Evolutionary conservation across 2,888 invertebrate genomes (phyloP).

Genomic region (Osedax frankpressi): DNA sequence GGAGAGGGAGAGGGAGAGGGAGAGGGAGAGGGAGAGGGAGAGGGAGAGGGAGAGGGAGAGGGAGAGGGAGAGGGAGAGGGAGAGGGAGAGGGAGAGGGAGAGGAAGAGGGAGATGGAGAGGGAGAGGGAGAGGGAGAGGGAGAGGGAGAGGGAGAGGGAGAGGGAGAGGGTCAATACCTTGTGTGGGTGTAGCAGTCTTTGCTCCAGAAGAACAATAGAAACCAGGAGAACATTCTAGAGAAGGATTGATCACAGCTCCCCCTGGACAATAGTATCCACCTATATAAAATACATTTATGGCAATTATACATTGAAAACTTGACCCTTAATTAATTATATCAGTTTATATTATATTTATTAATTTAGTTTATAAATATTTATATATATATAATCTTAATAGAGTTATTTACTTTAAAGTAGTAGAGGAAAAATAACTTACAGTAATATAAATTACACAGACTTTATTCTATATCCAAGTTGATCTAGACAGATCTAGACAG

Average conservation of each 20-base stretch:
- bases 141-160: neutral
- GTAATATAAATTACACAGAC: too few relatives aligned
- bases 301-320: too few relatives aligned
- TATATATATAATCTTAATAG: too few relatives aligned
- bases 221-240: constrained; percentile 36
- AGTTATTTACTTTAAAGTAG: too few relatives aligned
- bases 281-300: too few relatives aligned
- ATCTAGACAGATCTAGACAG: too few relatives aligned
- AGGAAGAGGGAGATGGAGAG: neutral
- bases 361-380: too few relatives aligned
- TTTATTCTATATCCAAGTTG: too few relatives aligned
- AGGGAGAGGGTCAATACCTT: too few relatives aligned
- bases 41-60: neutral
- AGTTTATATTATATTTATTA: too few relatives aligned
- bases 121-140: neutral
- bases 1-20: neutral
- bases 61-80: neutral
- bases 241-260: constrained; percentile 34
- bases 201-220: constrained; percentile 37
- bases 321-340: too few relatives aligned
- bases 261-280: constrained; percentile 32
- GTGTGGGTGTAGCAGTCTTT: constrained; percentile 33
- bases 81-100: neutral
- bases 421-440: too few relatives aligned
- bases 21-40: neutral